A percentile compares a stretch with the other conserved stretches of the same genome.
Evolutionary conservation across 2,888 invertebrate genomes (phyloP).

Genomic region (Drosophila neotestacea): DNA sequence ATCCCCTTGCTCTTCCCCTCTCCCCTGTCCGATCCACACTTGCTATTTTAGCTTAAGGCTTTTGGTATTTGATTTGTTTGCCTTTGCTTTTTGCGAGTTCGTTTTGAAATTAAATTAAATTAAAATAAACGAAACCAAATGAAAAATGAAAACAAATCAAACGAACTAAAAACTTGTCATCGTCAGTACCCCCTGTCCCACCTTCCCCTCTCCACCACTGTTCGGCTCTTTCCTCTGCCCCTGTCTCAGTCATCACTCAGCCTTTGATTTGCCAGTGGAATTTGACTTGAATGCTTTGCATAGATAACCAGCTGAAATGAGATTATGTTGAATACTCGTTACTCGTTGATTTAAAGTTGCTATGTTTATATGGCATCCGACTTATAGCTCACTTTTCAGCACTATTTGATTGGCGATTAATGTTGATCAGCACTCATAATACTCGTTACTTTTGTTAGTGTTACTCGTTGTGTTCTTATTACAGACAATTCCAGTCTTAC

Average conservation of each 20-base stretch:
- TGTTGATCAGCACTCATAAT: too few relatives aligned
- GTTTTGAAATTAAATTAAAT: slow-evolving; percentile 69
- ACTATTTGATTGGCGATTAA: too few relatives aligned
- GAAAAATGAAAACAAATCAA: slow-evolving; percentile 50
- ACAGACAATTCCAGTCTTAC: not conserved
- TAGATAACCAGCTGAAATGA: not conserved
- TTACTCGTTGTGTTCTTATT: not conserved
- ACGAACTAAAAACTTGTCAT: slow-evolving; percentile 27
- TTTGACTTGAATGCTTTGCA: not conserved
- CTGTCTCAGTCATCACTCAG: not conserved
- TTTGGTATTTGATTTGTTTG: slow-evolving; percentile 67
- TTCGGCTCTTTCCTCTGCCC: not conserved
- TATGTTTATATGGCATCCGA: not conserved
- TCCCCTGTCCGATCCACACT: not conserved
- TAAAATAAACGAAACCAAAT: slow-evolving; percentile 50
- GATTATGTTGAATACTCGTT: not conserved
- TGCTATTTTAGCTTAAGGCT: slow-evolving; percentile 20
- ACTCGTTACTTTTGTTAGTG: not conserved
- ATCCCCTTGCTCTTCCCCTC: not conserved
- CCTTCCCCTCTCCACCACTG: not conserved
- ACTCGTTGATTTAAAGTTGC: not conserved
- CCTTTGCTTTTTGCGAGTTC: slow-evolving; percentile 38
- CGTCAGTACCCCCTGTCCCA: not conserved
- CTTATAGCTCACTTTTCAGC: not conserved
- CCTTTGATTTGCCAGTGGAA: not conserved